Conservation (phyloP, 2,797 vertebrate genomes). For the Adrianichthys oophorus region DNA sequence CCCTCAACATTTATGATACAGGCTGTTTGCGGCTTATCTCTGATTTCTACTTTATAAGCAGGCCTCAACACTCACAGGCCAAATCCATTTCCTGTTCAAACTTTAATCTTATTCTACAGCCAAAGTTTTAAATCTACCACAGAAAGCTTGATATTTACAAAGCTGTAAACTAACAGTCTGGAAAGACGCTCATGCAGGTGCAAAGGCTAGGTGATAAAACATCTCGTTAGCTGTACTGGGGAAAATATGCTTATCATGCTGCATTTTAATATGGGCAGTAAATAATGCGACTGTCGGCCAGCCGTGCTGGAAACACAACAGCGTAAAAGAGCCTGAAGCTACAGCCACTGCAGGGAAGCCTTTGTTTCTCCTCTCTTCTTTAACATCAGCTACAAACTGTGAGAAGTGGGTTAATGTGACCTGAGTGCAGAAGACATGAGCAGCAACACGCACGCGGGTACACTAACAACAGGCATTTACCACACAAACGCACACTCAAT, state of each 20-base stretch:
- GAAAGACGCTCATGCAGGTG: slow-evolving; percentile 43
- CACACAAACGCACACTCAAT: slow-evolving; percentile 1
- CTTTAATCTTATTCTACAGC: slow-evolving; percentile 67
- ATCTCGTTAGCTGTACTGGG: slow-evolving; percentile 75
- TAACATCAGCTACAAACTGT: slow-evolving; percentile 55
- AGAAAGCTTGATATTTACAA: slow-evolving; percentile 74
- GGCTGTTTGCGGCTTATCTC: neutral
- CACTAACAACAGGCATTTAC: slow-evolving; percentile 14
- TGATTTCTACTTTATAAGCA: slow-evolving; percentile 12
- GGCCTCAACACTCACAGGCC: slow-evolving; percentile 28
- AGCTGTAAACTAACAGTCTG: slow-evolving; percentile 64
- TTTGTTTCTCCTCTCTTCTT: slow-evolving; percentile 13
- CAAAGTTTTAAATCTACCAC: slow-evolving; percentile 69
- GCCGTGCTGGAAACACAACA: slow-evolving; percentile 58
- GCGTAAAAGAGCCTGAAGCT: slow-evolving; percentile 63
- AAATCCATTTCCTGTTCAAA: slow-evolving; percentile 50
- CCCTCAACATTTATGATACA: neutral
- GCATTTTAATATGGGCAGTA: slow-evolving; percentile 76
- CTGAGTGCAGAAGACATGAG: slow-evolving; percentile 62
- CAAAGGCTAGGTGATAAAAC: slow-evolving; percentile 70
- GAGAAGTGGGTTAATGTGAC: slow-evolving; percentile 77
- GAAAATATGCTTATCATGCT: slow-evolving; percentile 81
- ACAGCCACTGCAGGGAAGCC: slow-evolving; percentile 43
- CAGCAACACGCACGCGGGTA: slow-evolving; percentile 37
- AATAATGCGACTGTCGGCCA: slow-evolving; percentile 65